Percentiles rank a stretch among this genome's conserved stretches.
phyloP scores from a whole-genome alignment of 2,888 invertebrate genomes.

The Helleia helle region DNA sequence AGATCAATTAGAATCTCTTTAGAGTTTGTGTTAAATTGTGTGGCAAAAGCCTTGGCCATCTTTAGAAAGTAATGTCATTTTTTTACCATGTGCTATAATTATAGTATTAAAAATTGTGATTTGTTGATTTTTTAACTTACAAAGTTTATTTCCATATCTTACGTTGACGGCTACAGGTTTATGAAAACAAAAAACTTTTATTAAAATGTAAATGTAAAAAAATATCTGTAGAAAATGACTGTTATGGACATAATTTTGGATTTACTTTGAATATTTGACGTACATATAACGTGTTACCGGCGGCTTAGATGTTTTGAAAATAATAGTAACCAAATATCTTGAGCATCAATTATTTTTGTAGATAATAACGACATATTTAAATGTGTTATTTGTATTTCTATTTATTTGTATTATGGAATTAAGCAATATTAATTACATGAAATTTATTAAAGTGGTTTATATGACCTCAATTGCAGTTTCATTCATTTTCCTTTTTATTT shows the following conservation, averaged over 20 bases:
- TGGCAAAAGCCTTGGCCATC: not conserved
- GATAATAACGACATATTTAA: constrained; percentile 31
- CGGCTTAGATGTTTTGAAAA: not conserved
- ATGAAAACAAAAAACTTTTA: no score
- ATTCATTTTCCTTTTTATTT: no score
- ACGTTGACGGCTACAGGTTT: no score
- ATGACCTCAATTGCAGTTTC: constrained; percentile 33
- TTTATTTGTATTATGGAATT: constrained; percentile 68
- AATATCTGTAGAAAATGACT: no score
- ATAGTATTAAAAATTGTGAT: not conserved
- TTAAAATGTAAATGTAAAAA: no score
- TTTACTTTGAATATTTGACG: constrained; percentile 30
- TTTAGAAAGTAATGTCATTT: not conserved
- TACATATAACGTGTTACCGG: not conserved
- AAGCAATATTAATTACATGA: constrained; percentile 65
- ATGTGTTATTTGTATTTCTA: constrained; percentile 45
- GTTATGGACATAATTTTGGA: not conserved
- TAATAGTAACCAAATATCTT: constrained; percentile 18
- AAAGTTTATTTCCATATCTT: no score
- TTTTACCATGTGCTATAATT: not conserved
- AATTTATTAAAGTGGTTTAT: constrained; percentile 59
- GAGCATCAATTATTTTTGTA: constrained; percentile 23
- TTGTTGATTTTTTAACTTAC: constrained; percentile 1
- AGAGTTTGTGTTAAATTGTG: not conserved
- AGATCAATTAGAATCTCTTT: not conserved